Evolutionary conservation across 2,888 invertebrate species (phyloP).

Genomic region (Tromatobia lineatoria): DNA sequence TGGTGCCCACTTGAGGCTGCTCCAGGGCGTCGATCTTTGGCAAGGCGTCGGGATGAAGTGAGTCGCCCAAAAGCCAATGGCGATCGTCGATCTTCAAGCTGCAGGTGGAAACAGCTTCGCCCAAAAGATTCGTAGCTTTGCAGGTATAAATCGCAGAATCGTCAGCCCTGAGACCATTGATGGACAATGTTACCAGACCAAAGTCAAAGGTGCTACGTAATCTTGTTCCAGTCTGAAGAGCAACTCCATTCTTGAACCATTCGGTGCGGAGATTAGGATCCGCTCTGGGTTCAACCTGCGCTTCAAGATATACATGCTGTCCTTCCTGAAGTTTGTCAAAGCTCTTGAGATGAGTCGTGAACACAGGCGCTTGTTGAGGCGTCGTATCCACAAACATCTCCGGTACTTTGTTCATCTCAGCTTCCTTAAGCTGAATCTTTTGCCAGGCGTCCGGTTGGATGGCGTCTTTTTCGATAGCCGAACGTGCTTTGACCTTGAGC

Average conservation of each 20-base stretch:
- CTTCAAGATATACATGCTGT: constrained; percentile 94
- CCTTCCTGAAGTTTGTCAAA: constrained; percentile 94
- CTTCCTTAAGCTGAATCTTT: constrained; percentile 96
- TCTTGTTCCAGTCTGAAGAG: constrained; percentile 94
- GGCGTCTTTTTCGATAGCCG: constrained; percentile 93
- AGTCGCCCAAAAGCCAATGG: constrained; percentile 95
- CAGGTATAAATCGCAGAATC: constrained; percentile 98
- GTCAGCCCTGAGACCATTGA: constrained; percentile 94
- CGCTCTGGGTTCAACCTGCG: constrained; percentile 95
- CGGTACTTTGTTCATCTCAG: constrained; percentile 95
- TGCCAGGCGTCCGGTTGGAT: constrained; percentile 97
- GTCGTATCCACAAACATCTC: constrained; percentile 95
- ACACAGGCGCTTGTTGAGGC: constrained; percentile 97
- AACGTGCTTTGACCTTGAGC: constrained; percentile 94
- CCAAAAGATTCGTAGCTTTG: constrained; percentile 96
- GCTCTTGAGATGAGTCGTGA: constrained; percentile 95
- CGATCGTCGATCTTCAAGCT: constrained; percentile 95
- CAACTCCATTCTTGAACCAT: constrained; percentile 97
- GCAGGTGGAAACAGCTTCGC: constrained; percentile 97
- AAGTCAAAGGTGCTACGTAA: constrained; percentile 98
- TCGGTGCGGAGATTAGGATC: constrained; percentile 95
- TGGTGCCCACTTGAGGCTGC: constrained; percentile 90
- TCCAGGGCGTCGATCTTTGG: constrained; percentile 95
- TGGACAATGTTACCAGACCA: constrained; percentile 96
- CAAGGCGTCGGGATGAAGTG: constrained; percentile 95